Evolutionary conservation across 2,888 invertebrate genomes (phyloP), one percentile per base, ranked within the genome.

Genomic region (Eulithis testata): DNA sequence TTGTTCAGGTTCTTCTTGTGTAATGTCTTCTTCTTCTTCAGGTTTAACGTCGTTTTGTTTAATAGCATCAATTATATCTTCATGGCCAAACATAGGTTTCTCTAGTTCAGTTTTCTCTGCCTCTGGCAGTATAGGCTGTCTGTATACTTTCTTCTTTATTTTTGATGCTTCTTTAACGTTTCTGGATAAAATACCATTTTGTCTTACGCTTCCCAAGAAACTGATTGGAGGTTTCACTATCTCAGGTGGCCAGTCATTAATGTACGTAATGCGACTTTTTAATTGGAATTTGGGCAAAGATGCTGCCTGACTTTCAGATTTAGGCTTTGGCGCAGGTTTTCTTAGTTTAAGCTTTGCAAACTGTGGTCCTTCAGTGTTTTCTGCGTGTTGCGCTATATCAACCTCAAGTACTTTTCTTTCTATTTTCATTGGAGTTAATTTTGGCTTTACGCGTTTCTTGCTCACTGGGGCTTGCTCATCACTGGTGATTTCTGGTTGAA

Each of bases 261-360:
- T 68, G 73, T 94, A 94, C 56, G 88, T 94, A 8, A 97, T 95
- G 71, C 96, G 94, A 81, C 96, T 97, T 78, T 96, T 96, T 0
- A 97, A 87, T 77, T 96, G 94, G 70, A 96, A 94, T 81, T 95
- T 96, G 0, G 96, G 96, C 58, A 96, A 85, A 69, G 87, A 85
- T 0, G 89, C 79, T 43, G 11, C 87, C 73, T 8, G 82, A 54
- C 62, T 14, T 54, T 93, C 93, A 75, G 88, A 85, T 76, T 95
- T 94, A 7, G 94, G 88, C 70, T 94, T 90, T 0, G 87, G 76
- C 2, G 90, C 76, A 4, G 94, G 87, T 85, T 96, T 96, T 81
- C 94, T 96, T 51, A 97, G 87, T 87, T 96, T 96, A 0, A 96
- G 90, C 79, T 95, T 94, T 56, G 95, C 94, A 71, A 96, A 95